Percentiles rank a stretch among this genome's conserved stretches.
Evolutionary conservation across 2,797 vertebrate genomes (phyloP).

Genomic region (Zalophus californianus): DNA sequence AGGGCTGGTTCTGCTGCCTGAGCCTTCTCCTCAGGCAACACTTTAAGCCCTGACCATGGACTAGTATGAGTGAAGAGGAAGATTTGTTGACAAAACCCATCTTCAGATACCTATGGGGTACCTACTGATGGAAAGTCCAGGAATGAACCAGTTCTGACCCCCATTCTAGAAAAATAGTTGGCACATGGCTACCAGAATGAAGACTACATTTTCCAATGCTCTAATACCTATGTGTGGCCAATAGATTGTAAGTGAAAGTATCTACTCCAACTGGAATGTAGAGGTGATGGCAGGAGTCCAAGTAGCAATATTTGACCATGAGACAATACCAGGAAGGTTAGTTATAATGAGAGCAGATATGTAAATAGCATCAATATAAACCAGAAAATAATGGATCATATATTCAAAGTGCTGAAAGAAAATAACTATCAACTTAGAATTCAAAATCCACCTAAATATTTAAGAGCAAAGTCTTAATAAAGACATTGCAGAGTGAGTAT

Average conservation of each 20-base stretch:
- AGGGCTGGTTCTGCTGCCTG: not conserved
- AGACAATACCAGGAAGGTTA: not conserved
- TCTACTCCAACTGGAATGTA: not conserved
- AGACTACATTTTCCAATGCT: not conserved
- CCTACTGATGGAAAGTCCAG: too few species aligned
- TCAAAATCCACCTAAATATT: not conserved
- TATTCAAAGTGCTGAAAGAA: not conserved
- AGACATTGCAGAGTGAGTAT: not conserved
- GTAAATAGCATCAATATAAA: not conserved
- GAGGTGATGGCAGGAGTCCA: not conserved
- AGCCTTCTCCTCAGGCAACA: not conserved
- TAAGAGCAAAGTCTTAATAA: not conserved
- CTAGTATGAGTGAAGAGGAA: not conserved
- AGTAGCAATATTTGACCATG: not conserved
- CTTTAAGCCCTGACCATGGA: not conserved
- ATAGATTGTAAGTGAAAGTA: not conserved
- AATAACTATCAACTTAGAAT: not conserved
- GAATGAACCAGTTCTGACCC: not conserved
- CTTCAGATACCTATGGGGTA: not conserved
- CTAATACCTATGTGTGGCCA: not conserved
- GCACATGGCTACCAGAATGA: not conserved
- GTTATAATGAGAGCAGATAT: not conserved
- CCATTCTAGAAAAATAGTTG: not conserved
- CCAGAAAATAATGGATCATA: not conserved
- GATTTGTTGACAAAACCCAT: not conserved